These are phyloP conservation scores for Drosophila guanche DNA, from an alignment of 1,140 invertebrate species.

Conservation along the genomic window DNA sequence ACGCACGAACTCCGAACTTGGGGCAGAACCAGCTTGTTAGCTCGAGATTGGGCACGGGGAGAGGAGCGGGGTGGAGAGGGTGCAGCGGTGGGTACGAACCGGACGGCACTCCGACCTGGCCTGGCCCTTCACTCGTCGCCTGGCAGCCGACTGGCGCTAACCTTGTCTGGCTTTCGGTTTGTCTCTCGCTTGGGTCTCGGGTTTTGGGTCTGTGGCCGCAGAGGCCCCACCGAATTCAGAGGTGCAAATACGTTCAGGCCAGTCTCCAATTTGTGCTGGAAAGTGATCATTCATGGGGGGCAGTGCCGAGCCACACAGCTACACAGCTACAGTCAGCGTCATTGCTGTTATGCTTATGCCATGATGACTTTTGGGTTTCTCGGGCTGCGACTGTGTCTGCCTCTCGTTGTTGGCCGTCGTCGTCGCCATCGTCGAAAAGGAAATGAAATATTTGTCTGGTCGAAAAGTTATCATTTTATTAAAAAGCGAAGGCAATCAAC, in stretches of 20 bases:
- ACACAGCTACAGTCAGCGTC: constrained; percentile 18
- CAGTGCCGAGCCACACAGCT: constrained; percentile 5
- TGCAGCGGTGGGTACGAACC: no score
- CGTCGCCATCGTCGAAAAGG: constrained; percentile 64
- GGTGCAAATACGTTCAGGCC: constrained; percentile 80
- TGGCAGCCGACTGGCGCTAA: constrained; percentile 75
- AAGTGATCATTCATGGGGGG: constrained; percentile 72
- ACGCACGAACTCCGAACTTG: constrained; percentile 74
- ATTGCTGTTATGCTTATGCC: constrained; percentile 40
- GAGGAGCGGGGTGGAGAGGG: background rate
- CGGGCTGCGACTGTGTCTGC: constrained; percentile 23
- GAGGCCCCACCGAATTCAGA: constrained; percentile 71
- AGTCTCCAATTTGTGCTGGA: constrained; percentile 77
- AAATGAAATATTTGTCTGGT: constrained; percentile 83
- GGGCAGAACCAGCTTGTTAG: constrained; percentile 50
- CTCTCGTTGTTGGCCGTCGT: constrained; percentile 38
- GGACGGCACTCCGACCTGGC: constrained; percentile 2
- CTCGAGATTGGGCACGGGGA: constrained; percentile 4
- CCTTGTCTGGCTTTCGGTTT: constrained; percentile 30
- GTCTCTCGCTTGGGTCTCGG: constrained; percentile 8
- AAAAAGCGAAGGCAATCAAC: constrained; percentile 82
- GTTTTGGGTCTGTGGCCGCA: constrained; percentile 66
- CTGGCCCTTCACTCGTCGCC: constrained; percentile 57
- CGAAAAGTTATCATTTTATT: constrained; percentile 83
- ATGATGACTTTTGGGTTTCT: constrained; percentile 74